A percentile compares a stretch with the other conserved stretches of the same genome.
phyloP scores from a whole-genome alignment of 2,888 invertebrate species.

The Oligia latruncula region DNA sequence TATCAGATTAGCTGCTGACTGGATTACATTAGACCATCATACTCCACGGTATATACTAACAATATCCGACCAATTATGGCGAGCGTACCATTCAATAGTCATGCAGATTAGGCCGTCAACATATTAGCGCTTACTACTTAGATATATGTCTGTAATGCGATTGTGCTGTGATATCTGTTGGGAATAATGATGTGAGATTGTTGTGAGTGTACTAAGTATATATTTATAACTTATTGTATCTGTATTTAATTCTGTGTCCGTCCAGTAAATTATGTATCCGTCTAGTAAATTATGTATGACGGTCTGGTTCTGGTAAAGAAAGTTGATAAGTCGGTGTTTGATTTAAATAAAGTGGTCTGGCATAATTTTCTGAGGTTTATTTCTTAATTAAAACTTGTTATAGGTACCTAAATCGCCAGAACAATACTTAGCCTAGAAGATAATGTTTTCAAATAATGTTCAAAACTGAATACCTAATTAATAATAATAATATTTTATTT shows the following conservation, averaged over 20 bases:
- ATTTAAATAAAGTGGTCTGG: neutral
- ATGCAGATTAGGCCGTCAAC: conserved; percentile 81
- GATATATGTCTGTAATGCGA: conserved; percentile 60
- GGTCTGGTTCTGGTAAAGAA: neutral
- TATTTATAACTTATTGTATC: conserved; percentile 23
- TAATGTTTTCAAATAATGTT: neutral
- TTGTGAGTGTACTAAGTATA: conserved; percentile 35
- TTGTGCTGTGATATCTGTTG: conserved; percentile 58
- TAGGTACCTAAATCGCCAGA: neutral
- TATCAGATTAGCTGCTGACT: conserved; percentile 87
- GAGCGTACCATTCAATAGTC: conserved; percentile 80
- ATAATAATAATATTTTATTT: too few species aligned
- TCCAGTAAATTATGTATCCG: neutral
- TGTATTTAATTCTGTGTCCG: conserved; percentile 4
- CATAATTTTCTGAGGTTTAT: neutral
- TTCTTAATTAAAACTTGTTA: neutral
- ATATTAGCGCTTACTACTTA: conserved; percentile 67
- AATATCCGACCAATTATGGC: conserved; percentile 81
- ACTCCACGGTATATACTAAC: conserved; percentile 71
- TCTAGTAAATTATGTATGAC: neutral
- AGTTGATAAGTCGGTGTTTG: neutral
- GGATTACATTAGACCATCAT: conserved; percentile 86
- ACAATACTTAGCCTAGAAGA: neutral
- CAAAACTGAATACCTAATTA: neutral
- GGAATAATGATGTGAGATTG: conserved; percentile 51